Base-by-base conservation (phyloP, 2,797 vertebrate genomes). In the Argya squamiceps region DNA sequence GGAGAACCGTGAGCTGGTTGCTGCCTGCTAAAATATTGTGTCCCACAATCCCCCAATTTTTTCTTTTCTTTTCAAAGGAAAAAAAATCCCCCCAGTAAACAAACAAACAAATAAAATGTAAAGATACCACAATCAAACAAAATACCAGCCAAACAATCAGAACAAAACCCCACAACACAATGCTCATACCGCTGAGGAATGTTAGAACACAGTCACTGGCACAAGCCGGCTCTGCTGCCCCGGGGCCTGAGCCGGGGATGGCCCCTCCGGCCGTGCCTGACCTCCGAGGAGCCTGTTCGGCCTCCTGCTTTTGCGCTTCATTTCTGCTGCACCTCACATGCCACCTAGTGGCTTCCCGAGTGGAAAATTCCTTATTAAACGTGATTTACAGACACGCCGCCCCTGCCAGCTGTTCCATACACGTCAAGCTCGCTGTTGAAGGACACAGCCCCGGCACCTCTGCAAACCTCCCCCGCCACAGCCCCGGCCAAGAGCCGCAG, bases 291-390 rank as follows among this genome's bases (percentile, higher is more conserved):
- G 55, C 58, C 68, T 3, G 17, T 2, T 26, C 63, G 1, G 21
- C 60, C 78, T 22, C 39, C 52, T 7, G 76, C 49, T 8, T 1
- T 10, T 1, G 49, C 0, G 3, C n/a, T 56, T 44, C 26, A 0
- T 24, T 63, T 96, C 90, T 82, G 68, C 95, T 89, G 95, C 92
- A 64, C 76, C 96, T 97, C 92, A 96, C 75, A 73, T 96, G 98
- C 98, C 98, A 98, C 93, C 98, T 97, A 55, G 97, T 81, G 98
- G 98, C 75, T 88, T 85, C 77, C 20, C 17, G 13, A 62, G 88
- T 12, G 50, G 39, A 88, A 89, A 92, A 82, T 52, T 56, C 69
- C 37, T 34, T 4, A 10, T 4, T 3, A 14, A n/a, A 23, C 20
- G 2, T 1, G 12, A 14, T 36, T 67, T 50, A n/a, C 49, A 24